phyloP scores from a whole-genome alignment of 2,888 invertebrate species.

The Isotomurus palustris region DNA sequence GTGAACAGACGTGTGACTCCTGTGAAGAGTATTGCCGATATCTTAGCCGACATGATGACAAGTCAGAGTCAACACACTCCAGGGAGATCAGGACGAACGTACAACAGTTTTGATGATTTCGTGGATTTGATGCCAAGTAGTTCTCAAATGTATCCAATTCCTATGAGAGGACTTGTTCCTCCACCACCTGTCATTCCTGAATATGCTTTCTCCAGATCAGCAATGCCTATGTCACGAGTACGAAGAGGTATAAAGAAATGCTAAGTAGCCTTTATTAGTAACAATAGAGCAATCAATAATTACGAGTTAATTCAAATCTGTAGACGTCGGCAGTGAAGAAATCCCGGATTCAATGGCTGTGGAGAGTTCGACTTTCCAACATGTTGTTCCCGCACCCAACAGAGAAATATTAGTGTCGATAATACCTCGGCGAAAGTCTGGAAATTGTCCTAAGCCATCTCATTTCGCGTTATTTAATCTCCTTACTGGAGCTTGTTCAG shows the following conservation, averaged over 20 bases:
- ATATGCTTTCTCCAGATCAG: not conserved
- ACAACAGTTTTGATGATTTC: constrained; percentile 27
- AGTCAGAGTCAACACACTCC: constrained; percentile 3
- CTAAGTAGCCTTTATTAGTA: not conserved
- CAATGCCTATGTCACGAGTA: constrained; percentile 11
- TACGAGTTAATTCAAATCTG: not conserved
- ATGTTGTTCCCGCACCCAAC: constrained; percentile 17
- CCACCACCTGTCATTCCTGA: constrained; percentile 13
- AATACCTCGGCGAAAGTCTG: constrained; percentile 40
- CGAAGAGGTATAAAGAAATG: constrained; percentile 18
- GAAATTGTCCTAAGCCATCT: constrained; percentile 43
- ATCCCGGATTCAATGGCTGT: constrained; percentile 18
- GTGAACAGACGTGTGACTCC: constrained; percentile 12
- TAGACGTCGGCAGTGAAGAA: too few relatives aligned
- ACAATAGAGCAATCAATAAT: not conserved
- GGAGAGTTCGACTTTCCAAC: constrained; percentile 12
- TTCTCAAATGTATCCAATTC: constrained; percentile 27
- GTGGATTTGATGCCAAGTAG: constrained; percentile 43
- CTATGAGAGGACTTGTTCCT: constrained; percentile 1
- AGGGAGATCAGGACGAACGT: constrained; percentile 7
- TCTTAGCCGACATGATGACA: constrained; percentile 43
- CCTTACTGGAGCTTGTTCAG: constrained; percentile 42
- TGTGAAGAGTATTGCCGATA: constrained; percentile 39
- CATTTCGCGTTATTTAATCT: constrained; percentile 43
- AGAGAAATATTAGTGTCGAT: constrained; percentile 40